Percentiles rank a stretch among this genome's conserved stretches.
Evolutionary conservation across 2,113 vertebrate genomes (phyloP).

Genomic region (Anas platyrhynchos): DNA sequence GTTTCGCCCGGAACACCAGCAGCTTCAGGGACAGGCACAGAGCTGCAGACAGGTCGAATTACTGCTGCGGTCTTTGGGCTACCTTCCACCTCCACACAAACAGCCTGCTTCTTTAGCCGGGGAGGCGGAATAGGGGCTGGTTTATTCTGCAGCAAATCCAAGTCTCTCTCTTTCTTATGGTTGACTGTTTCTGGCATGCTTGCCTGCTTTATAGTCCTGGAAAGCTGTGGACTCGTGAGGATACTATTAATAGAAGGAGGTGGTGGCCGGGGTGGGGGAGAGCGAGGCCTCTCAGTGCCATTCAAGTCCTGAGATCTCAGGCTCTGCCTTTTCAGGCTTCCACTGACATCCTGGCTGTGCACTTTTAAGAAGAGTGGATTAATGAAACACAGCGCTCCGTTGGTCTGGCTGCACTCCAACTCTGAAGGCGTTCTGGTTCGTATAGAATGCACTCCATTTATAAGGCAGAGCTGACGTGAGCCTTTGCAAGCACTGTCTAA

Average conservation of each 20-base stretch:
- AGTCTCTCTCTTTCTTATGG: conserved; percentile 69
- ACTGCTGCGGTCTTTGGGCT: background rate
- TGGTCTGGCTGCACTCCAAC: conserved; percentile 84
- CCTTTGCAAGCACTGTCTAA: conserved; percentile 74
- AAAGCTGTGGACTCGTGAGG: conserved; percentile 75
- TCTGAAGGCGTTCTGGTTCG: conserved; percentile 79
- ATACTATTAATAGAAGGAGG: conserved; percentile 83
- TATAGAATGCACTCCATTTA: conserved; percentile 88
- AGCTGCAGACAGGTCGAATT: background rate
- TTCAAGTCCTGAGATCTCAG: conserved; percentile 60
- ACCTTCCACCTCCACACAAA: conserved; percentile 75
- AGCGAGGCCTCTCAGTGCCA: conserved; percentile 78
- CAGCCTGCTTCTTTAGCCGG: conserved; percentile 84
- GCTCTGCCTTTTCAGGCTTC: conserved; percentile 67
- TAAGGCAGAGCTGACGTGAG: conserved; percentile 78
- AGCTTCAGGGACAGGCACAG: conserved; percentile 66
- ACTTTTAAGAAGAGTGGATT: conserved; percentile 93
- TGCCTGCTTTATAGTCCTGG: conserved; percentile 71
- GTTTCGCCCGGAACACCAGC: conserved; percentile 74
- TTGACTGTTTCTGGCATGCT: conserved; percentile 83
- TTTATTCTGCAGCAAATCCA: conserved; percentile 71
- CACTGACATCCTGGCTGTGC: conserved; percentile 80
- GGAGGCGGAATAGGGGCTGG: conserved; percentile 78
- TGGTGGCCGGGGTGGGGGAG: conserved; percentile 82
- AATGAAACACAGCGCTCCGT: conserved; percentile 90